phyloP scores from a whole-genome alignment of 2,888 invertebrate species.

The Perithous albicinctus region DNA sequence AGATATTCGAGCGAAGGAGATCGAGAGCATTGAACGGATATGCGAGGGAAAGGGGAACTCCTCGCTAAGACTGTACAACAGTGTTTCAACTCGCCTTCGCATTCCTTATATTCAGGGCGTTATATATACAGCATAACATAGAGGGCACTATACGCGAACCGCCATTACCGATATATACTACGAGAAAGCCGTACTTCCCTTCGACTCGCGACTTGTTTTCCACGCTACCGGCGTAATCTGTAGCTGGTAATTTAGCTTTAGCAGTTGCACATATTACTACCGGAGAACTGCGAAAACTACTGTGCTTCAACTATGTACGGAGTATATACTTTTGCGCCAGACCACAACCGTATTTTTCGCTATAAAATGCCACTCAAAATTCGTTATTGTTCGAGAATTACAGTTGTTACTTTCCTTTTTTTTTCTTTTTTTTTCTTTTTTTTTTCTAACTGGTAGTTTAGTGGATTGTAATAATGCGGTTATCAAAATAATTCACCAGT shows the following conservation, averaged over 20 bases:
- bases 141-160: too few relatives aligned
- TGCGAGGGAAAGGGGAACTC: background rate
- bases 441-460: constrained; percentile 36
- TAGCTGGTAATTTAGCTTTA: constrained; percentile 63
- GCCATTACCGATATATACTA: constrained; percentile 13
- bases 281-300: constrained; percentile 44
- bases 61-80: background rate
- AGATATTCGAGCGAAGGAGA: constrained; percentile 20
- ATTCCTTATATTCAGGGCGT: constrained; percentile 30
- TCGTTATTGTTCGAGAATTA: background rate
- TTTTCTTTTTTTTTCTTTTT: background rate
- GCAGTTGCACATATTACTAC: constrained; percentile 36
- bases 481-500: background rate
- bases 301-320: constrained; percentile 1
- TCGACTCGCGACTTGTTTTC: constrained; percentile 71
- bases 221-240: constrained; percentile 76
- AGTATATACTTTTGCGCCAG: constrained; percentile 37
- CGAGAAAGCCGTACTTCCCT: constrained; percentile 77
- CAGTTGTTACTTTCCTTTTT: background rate
- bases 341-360: background rate
- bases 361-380: background rate
- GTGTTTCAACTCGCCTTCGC: constrained; percentile 16
- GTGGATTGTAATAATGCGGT: constrained; percentile 11
- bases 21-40: constrained; percentile 1
- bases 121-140: background rate